Evolutionary conservation across 2,797 vertebrate species (phyloP).

Genomic region (Naso thynnoides): DNA sequence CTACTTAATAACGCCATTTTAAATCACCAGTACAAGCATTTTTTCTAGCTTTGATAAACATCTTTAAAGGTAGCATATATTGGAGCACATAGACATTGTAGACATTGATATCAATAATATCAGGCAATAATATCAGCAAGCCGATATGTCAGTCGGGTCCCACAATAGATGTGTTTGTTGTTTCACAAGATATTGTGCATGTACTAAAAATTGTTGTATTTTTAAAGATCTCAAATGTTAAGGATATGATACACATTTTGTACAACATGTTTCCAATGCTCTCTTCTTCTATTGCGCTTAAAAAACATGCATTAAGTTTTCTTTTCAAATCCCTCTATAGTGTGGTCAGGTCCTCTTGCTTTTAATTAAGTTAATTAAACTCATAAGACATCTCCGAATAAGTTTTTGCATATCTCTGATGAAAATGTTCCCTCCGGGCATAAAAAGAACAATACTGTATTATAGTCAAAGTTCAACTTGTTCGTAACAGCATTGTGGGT

Average conservation of each 20-base stretch:
- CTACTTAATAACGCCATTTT: no score
- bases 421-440: conserved; percentile 12
- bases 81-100: no score
- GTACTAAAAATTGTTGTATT: neutral
- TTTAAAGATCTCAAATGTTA: neutral
- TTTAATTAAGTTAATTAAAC: conserved; percentile 29
- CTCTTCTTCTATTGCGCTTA: neutral
- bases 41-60: no score
- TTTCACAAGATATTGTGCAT: neutral
- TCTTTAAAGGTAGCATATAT: no score
- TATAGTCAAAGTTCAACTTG: conserved; percentile 17
- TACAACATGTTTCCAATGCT: neutral
- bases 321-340: neutral
- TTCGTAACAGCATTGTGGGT: conserved; percentile 23
- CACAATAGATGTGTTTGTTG: conserved; percentile 1
- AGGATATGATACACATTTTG: neutral
- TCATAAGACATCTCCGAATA: neutral
- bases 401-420: neutral
- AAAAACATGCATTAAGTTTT: neutral
- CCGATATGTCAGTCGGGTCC: no score
- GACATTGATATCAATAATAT: no score
- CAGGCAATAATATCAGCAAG: no score
- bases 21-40: no score
- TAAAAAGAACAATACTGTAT: conserved; percentile 1
- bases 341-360: conserved; percentile 4